Evolutionary conservation across 37 sponge, comb jelly and placozoan genomes (phyloP).

Genomic region (Cliona cf. orientalis): DNA sequence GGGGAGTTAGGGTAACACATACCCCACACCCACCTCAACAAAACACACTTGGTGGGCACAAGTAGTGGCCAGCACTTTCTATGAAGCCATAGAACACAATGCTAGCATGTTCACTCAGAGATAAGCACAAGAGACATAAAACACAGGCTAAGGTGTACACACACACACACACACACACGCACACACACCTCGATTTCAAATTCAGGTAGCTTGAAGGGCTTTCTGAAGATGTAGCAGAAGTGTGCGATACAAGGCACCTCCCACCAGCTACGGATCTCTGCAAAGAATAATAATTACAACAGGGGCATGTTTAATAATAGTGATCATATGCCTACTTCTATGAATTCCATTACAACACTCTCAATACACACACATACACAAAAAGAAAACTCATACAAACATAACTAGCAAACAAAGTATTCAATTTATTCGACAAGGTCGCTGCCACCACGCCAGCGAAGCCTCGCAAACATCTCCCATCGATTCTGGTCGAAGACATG

Average conservation of each 20-base stretch:
- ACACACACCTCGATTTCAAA: slow-evolving; percentile 83
- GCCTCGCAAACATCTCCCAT: too few relatives aligned
- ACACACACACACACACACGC: slow-evolving; percentile 13
- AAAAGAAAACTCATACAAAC: too few relatives aligned
- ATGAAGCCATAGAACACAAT: too few relatives aligned
- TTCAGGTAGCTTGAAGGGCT: slow-evolving; percentile 74
- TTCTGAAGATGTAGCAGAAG: slow-evolving; percentile 76
- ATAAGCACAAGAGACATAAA: neutral
- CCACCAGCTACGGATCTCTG: slow-evolving; percentile 90
- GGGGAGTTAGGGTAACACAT: neutral
- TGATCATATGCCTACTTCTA: neutral
- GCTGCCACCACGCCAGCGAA: too few relatives aligned
- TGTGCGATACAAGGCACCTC: slow-evolving; percentile 89
- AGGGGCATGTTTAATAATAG: neutral
- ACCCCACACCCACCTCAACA: neutral
- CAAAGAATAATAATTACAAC: neutral
- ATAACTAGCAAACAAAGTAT: too few relatives aligned
- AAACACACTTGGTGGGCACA: too few relatives aligned
- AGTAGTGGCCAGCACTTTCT: too few relatives aligned
- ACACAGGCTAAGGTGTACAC: too few relatives aligned
- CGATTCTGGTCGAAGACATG: too few relatives aligned
- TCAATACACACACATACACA: neutral
- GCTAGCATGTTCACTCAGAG: too few relatives aligned
- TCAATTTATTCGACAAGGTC: too few relatives aligned
- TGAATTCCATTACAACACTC: neutral